A percentile compares a stretch with the other conserved stretches of the same genome.
Conservation (phyloP, 2,797 vertebrate species). For the Synaphobranchus kaupii region DNA sequence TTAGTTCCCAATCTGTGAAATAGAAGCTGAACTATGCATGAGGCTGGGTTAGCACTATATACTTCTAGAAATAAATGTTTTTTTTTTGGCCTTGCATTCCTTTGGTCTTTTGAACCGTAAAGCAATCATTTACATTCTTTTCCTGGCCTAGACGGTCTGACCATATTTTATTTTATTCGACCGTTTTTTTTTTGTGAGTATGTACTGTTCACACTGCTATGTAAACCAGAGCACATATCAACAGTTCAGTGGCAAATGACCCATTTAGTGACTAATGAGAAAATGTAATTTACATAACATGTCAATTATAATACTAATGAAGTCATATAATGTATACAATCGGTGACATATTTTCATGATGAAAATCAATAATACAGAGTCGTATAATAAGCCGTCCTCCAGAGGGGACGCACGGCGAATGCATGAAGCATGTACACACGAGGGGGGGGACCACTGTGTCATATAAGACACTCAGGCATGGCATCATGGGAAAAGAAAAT, state of each 20-base stretch:
- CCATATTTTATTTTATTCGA: not conserved
- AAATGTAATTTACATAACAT: slow-evolving; percentile 13
- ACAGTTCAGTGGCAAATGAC: slow-evolving; percentile 14
- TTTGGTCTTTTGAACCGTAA: not conserved
- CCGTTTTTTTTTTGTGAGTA: not conserved
- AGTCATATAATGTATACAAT: slow-evolving; percentile 9
- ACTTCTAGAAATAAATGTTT: not conserved
- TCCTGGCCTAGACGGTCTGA: not conserved
- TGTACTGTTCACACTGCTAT: not conserved
- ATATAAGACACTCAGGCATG: not conserved
- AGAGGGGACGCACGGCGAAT: not conserved
- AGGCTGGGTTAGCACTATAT: not conserved
- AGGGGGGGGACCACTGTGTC: not conserved
- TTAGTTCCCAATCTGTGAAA: slow-evolving; percentile 45
- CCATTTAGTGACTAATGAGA: slow-evolving; percentile 17
- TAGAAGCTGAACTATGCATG: slow-evolving; percentile 4
- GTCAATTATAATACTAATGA: slow-evolving; percentile 22
- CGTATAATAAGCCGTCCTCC: not conserved
- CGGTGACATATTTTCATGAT: slow-evolving; percentile 1
- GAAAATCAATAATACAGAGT: slow-evolving; percentile 11
- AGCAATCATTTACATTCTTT: slow-evolving; percentile 14
- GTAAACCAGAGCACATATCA: not conserved
- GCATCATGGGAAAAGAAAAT: not conserved
- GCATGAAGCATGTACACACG: not conserved
- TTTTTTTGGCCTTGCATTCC: not conserved